Conservation (phyloP, 2,113 vertebrate genomes). For the Chamaea fasciata region DNA sequence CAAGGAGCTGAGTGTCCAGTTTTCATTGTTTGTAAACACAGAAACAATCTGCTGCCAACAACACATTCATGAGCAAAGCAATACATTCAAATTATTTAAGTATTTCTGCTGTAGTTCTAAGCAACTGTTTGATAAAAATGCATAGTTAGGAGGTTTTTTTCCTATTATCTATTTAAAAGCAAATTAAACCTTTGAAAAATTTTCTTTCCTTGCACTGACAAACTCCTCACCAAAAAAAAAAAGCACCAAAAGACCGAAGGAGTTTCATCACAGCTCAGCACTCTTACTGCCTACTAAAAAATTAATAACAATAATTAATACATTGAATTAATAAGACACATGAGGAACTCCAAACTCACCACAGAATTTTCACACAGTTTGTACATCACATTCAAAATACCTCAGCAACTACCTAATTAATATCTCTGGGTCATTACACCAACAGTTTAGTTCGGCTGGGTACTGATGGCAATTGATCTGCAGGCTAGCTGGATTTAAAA, state of each 20-base stretch:
- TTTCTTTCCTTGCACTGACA: neutral
- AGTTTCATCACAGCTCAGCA: slow-evolving; percentile 15
- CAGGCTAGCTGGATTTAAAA: neutral
- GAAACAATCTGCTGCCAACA: neutral
- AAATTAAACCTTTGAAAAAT: neutral
- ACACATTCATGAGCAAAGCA: neutral
- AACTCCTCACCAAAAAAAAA: neutral
- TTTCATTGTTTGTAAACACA: neutral
- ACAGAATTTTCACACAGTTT: slow-evolving; percentile 45
- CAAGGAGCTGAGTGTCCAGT: neutral
- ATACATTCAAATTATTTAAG: neutral
- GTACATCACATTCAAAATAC: slow-evolving; percentile 64
- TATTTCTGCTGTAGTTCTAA: neutral
- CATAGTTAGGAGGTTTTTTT: neutral
- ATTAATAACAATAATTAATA: slow-evolving; percentile 67
- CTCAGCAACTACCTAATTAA: slow-evolving; percentile 63
- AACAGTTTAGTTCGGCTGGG: slow-evolving; percentile 21
- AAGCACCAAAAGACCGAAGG: neutral
- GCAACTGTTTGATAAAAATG: neutral
- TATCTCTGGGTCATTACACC: slow-evolving; percentile 48
- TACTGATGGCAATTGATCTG: neutral
- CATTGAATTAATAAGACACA: slow-evolving; percentile 66
- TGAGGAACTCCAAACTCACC: slow-evolving; percentile 50
- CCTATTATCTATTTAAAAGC: neutral
- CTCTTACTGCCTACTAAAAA: slow-evolving; percentile 45